phyloP scores from a whole-genome alignment of 2,113 vertebrate species.

The Dascyllus trimaculatus region DNA sequence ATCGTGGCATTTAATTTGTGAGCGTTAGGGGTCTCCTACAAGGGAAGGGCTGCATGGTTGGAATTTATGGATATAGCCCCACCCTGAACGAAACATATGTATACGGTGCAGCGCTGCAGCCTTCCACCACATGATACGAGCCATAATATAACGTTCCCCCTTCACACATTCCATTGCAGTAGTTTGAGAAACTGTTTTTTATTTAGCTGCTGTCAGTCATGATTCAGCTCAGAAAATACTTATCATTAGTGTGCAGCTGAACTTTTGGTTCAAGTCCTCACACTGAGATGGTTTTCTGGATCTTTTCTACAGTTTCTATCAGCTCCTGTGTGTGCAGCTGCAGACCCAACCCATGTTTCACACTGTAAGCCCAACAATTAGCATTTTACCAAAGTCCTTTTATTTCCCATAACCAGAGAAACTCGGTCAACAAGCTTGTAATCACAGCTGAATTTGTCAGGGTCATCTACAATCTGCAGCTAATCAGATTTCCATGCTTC shows the following conservation, averaged over 20 bases:
- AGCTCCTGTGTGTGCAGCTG: neutral
- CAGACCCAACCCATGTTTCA: constrained; percentile 9
- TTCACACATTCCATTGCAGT: constrained; percentile 69
- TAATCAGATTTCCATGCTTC: constrained; percentile 16
- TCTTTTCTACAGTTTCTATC: neutral
- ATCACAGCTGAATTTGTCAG: constrained; percentile 34
- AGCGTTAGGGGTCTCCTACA: constrained; percentile 62
- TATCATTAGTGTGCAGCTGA: constrained; percentile 27
- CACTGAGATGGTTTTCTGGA: neutral
- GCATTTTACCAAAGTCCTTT: neutral
- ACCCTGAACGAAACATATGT: constrained; percentile 65
- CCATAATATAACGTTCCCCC: constrained; percentile 64
- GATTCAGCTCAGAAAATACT: constrained; percentile 33
- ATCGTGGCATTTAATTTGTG: constrained; percentile 75
- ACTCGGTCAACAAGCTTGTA: constrained; percentile 33
- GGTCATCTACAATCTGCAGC: constrained; percentile 25
- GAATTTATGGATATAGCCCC: constrained; percentile 74
- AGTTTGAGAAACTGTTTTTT: constrained; percentile 42
- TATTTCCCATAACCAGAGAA: constrained; percentile 26
- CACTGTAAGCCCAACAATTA: constrained; percentile 1
- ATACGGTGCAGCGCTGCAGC: constrained; percentile 40
- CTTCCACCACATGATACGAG: constrained; percentile 68
- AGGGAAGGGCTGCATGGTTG: constrained; percentile 70
- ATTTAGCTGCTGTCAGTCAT: constrained; percentile 51
- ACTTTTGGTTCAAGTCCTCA: constrained; percentile 2